These are phyloP conservation scores for Chaenogobius annularis DNA, from an alignment of 2,113 vertebrate genomes.

Conservation along the genomic window DNA sequence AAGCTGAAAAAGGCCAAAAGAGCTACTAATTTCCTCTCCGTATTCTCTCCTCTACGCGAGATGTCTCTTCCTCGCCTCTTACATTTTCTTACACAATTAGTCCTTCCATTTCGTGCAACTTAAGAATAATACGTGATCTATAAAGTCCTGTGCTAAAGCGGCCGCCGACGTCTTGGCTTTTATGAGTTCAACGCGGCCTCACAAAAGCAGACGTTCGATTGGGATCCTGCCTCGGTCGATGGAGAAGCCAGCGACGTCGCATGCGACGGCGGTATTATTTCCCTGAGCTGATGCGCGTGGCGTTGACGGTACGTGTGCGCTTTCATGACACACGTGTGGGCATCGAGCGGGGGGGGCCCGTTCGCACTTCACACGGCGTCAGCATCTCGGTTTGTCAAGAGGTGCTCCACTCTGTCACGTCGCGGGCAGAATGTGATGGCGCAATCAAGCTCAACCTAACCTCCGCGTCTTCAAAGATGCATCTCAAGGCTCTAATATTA, in stretches of 20 bases:
- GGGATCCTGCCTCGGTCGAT: neutral
- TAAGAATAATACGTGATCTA: constrained; percentile 61
- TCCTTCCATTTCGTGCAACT: constrained; percentile 26
- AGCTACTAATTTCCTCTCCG: no score
- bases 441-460: neutral
- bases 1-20: no score
- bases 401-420: neutral
- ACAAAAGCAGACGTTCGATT: constrained; percentile 10
- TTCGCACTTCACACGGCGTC: neutral
- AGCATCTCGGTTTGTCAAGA: constrained; percentile 2
- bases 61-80: neutral
- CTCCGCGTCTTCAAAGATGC: neutral
- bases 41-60: neutral
- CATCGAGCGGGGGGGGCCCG: neutral
- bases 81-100: constrained; percentile 23
- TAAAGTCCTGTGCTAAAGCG: constrained; percentile 19
- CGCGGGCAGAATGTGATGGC: neutral
- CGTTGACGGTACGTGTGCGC: neutral
- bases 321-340: neutral
- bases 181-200: constrained; percentile 15
- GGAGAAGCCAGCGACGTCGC: neutral
- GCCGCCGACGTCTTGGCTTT: constrained; percentile 8
- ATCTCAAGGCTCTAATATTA: neutral
- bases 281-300: neutral
- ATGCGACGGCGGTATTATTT: neutral